Base-by-base conservation (phyloP, 2,113 vertebrate species). In the Nothocercus julius region DNA sequence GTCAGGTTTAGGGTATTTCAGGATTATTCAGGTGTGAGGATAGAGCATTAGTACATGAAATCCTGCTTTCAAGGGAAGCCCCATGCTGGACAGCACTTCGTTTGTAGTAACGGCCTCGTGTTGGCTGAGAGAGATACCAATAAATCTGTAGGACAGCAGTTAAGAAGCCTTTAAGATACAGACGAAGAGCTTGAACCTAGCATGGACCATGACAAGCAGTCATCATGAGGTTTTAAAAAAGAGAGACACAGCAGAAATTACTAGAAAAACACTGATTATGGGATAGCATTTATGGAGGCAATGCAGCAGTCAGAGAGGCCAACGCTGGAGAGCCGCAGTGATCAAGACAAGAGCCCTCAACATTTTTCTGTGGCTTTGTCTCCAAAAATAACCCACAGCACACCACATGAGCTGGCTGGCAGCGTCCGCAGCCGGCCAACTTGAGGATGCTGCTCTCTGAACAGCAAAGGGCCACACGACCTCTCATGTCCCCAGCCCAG, bases 121-220 rank as follows among this genome's bases (percentile, higher is more conserved):
- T 47, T 62, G 34, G 4, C 11, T 84, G 30, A 24, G 5, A 1
- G 1, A 19, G 47, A 25, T 44, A 24, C 8, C 1, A 1, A 13
- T 19, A 47, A 54, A 24, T 24, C 49, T 61, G 11, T 18, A 47
- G 44, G n/a, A 72, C 51, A 58, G 58, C 7, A 24, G 34, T 16
- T 36, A 69, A 24, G 20, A 81, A 28, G 32, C 6, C 24, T 44
- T 17, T 56, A 13, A 79, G 72, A 61, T 14, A 24, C 21, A 25
- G 24, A 25, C 69, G 42, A 68, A 42, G 36, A 74, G 5, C 38
- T 13, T 76, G 51, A 34, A 42, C 38, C 7, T 28, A 20, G 8
- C 27, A 4, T 13, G 49, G 45, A 44, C 30, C 13, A 34, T 30
- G 25, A 49, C n/a, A 47, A 76, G 6, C 28, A 20, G 27, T 27